A percentile compares a stretch with the other conserved stretches of the same genome.
These are phyloP conservation scores for Scaptomyza tumidula DNA, from an alignment of 2,888 invertebrate species.

Conservation along the genomic window DNA sequence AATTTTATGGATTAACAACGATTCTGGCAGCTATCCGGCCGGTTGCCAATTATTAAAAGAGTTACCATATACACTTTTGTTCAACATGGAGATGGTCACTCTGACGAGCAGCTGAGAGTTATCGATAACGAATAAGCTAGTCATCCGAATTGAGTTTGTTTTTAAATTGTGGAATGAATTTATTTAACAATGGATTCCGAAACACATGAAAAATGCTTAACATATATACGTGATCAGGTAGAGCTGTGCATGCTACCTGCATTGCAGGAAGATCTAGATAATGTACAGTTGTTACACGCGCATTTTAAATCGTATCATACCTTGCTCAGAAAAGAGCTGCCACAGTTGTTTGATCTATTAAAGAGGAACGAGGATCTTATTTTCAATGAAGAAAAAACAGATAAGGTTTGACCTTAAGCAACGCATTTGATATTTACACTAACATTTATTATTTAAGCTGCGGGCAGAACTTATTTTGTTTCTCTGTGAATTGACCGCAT, in stretches of 20 bases:
- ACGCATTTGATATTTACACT: not conserved
- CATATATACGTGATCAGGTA: slow-evolving; percentile 55
- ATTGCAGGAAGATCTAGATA: slow-evolving; percentile 75
- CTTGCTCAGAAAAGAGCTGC: slow-evolving; percentile 68
- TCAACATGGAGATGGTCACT: slow-evolving; percentile 7
- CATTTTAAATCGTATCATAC: slow-evolving; percentile 73
- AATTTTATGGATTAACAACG: slow-evolving; percentile 9
- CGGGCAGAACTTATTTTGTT: slow-evolving; percentile 67
- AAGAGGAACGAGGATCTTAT: slow-evolving; percentile 54
- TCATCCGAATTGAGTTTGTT: not conserved
- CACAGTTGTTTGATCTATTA: slow-evolving; percentile 76
- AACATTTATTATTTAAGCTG: slow-evolving; percentile 50
- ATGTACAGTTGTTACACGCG: slow-evolving; percentile 55
- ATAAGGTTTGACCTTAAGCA: slow-evolving; percentile 31
- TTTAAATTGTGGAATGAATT: not conserved
- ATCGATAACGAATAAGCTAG: slow-evolving; percentile 16
- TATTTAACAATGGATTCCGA: slow-evolving; percentile 35
- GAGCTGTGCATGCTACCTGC: slow-evolving; percentile 74
- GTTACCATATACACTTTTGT: slow-evolving; percentile 9
- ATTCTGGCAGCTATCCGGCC: not conserved
- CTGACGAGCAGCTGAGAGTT: slow-evolving; percentile 18
- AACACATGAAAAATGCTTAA: slow-evolving; percentile 7
- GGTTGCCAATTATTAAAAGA: not conserved
- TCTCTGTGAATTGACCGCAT: slow-evolving; percentile 77
- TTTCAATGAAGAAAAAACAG: not conserved